phyloP scores from a whole-genome alignment of 2,113 vertebrate species.

The Tapirus terrestris region DNA sequence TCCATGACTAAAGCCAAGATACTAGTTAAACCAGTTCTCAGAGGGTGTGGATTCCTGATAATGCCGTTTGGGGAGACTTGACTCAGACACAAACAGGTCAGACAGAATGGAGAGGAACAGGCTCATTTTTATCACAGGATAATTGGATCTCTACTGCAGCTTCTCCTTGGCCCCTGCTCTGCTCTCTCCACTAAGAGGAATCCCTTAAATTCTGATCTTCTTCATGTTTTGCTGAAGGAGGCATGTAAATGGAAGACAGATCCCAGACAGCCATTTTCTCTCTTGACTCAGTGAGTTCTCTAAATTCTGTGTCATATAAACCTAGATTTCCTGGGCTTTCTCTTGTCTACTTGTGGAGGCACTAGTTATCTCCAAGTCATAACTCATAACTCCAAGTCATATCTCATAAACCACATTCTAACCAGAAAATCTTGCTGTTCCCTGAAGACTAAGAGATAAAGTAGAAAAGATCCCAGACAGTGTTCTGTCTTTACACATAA shows the following conservation, averaged over 20 bases:
- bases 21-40: not conserved
- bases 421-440: not conserved
- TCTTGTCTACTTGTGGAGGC: not conserved
- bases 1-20: not conserved
- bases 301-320: not conserved
- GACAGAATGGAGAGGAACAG: not conserved
- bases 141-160: not conserved
- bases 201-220: not conserved
- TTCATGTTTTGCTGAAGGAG: too few relatives aligned
- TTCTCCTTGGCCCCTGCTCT: not conserved
- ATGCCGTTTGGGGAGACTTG: not conserved
- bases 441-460: not conserved
- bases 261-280: not conserved
- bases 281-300: not conserved
- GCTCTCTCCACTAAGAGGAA: not conserved
- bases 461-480: not conserved
- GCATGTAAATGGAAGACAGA: not conserved
- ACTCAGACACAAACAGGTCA: not conserved
- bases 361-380: not conserved
- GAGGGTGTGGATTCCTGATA: not conserved
- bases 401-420: not conserved
- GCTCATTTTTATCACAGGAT: not conserved
- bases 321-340: not conserved
- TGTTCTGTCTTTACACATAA: not conserved
- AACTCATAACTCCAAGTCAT: not conserved